These are phyloP conservation scores for Melolontha melolontha DNA, from an alignment of 2,888 invertebrate genomes.

Conservation along the genomic window DNA sequence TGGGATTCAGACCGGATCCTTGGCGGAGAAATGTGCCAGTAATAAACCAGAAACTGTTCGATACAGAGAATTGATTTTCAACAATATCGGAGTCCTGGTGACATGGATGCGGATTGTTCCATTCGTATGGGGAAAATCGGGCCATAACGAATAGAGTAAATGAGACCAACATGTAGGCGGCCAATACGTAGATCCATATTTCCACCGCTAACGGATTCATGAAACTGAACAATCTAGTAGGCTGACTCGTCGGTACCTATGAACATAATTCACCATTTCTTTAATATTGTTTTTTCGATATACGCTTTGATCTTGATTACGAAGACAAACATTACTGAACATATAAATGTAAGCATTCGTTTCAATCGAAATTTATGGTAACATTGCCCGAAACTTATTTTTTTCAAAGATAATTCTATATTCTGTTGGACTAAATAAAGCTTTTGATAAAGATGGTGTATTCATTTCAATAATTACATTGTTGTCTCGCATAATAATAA, in stretches of 20 bases:
- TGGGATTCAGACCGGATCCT: conserved; percentile 87
- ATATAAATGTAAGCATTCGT: no score
- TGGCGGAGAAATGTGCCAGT: conserved; percentile 90
- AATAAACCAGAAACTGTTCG: conserved; percentile 93
- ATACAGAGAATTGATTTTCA: conserved; percentile 87
- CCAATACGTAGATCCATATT: conserved; percentile 87
- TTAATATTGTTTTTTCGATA: no score
- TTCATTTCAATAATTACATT: no score
- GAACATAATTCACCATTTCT: neutral
- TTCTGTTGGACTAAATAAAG: no score
- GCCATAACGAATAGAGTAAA: conserved; percentile 84
- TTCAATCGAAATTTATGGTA: no score
- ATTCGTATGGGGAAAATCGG: conserved; percentile 84
- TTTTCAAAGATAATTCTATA: no score
- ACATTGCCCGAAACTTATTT: no score
- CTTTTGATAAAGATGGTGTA: no score
- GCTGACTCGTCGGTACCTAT: conserved; percentile 78
- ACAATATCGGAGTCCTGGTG: conserved; percentile 72
- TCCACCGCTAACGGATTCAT: conserved; percentile 88
- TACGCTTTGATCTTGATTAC: no score
- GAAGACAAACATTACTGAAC: no score
- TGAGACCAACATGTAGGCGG: conserved; percentile 84
- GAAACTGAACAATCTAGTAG: conserved; percentile 83
- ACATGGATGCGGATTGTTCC: conserved; percentile 80
- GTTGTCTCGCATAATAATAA: no score